These are phyloP conservation scores for Dendrolimus punctatus DNA, from an alignment of 1,140 invertebrate genomes.

Conservation along the genomic window DNA sequence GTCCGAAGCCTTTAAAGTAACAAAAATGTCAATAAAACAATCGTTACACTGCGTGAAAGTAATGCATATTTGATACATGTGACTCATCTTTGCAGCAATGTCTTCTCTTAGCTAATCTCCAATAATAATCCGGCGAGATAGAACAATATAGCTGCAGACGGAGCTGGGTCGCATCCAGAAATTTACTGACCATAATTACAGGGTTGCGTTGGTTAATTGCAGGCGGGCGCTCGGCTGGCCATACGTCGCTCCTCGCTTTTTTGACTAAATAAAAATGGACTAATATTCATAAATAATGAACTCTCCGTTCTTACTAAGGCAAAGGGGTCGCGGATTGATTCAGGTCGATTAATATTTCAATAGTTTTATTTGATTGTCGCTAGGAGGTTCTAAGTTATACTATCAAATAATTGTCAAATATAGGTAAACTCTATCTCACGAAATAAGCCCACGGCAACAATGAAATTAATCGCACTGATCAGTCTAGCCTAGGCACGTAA, in stretches of 20 bases:
- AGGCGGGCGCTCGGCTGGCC: conserved; percentile 39
- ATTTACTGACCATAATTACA: conserved; percentile 73
- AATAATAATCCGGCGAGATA: conserved; percentile 37
- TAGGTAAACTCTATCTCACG: too few relatives aligned
- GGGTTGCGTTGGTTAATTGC: conserved; percentile 70
- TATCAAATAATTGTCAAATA: background rate
- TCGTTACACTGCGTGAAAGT: background rate
- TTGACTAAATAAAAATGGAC: conserved; percentile 71
- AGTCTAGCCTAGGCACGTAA: too few relatives aligned
- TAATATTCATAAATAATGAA: conserved; percentile 72
- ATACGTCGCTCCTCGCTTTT: conserved; percentile 47
- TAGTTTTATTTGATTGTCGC: conserved; percentile 32
- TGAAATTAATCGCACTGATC: too few relatives aligned
- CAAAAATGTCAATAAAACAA: background rate
- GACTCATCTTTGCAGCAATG: conserved; percentile 14
- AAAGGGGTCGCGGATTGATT: conserved; percentile 46
- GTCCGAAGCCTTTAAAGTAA: background rate
- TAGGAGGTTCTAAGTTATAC: background rate
- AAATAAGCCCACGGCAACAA: too few relatives aligned
- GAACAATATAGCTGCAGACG: conserved; percentile 48
- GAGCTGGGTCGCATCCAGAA: conserved; percentile 58
- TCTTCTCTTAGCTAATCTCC: conserved; percentile 30
- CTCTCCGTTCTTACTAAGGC: conserved; percentile 47
- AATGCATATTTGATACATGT: too few relatives aligned
- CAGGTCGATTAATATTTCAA: conserved; percentile 47